Percentiles rank a stretch among this genome's conserved stretches.
Evolutionary conservation across 2,888 invertebrate species (phyloP).

Genomic region (Agrotis puta): DNA sequence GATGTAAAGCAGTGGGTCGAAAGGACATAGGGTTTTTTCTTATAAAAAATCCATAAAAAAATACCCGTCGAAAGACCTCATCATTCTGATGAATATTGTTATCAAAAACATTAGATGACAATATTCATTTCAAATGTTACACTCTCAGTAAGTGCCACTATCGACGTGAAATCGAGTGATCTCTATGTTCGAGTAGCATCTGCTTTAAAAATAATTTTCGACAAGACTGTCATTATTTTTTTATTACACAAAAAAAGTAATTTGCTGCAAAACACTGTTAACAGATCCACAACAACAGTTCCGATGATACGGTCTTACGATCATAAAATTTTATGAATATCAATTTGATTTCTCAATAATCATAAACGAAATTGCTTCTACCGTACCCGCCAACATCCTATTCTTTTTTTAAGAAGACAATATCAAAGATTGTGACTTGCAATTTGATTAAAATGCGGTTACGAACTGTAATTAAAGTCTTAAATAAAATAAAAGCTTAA

Average conservation of each 20-base stretch:
- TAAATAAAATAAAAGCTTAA: constrained; percentile 11
- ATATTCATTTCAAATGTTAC: no score
- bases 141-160: no score
- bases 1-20: no score
- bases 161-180: no score
- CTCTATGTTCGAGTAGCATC: no score
- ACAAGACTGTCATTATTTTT: not conserved
- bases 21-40: no score
- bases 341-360: constrained; percentile 48
- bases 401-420: constrained; percentile 12
- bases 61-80: no score
- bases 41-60: no score
- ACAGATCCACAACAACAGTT: constrained; percentile 8
- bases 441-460: constrained; percentile 19
- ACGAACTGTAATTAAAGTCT: not conserved
- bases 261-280: not conserved
- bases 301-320: constrained; percentile 27
- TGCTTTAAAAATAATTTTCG: not conserved
- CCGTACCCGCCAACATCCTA: not conserved
- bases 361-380: constrained; percentile 54
- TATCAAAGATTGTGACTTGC: constrained; percentile 27
- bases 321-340: constrained; percentile 64
- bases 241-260: not conserved
- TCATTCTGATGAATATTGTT: no score
- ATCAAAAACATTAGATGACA: no score